These are phyloP conservation scores for Brachionus sp. DNA, from an alignment of 1,140 invertebrate genomes.

Conservation along the genomic window DNA sequence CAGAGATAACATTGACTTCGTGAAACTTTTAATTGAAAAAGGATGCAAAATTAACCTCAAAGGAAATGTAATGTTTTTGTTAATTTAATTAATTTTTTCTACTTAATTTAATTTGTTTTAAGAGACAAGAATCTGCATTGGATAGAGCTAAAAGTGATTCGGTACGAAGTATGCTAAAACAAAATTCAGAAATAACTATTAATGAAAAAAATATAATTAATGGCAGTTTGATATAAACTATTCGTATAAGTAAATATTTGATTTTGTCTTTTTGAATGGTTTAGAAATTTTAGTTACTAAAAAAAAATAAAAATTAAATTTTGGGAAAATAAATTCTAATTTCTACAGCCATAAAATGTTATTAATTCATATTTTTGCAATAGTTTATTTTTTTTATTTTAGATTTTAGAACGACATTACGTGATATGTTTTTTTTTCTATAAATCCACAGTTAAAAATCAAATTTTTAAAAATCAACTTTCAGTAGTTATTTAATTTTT, in stretches of 20 bases:
- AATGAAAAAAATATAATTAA: not conserved
- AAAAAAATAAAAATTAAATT: not conserved
- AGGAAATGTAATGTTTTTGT: conserved; percentile 31
- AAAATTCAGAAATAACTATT: conserved; percentile 2
- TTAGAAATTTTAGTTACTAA: not conserved
- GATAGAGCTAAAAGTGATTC: conserved; percentile 45
- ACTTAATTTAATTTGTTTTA: too few species aligned
- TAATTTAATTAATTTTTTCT: not conserved
- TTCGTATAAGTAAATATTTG: not conserved
- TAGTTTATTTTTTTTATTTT: not conserved
- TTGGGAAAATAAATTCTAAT: not conserved
- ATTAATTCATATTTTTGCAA: not conserved
- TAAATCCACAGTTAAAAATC: not conserved
- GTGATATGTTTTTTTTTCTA: not conserved
- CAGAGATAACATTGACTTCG: conserved; percentile 54
- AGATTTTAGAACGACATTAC: not conserved
- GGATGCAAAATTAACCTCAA: conserved; percentile 42
- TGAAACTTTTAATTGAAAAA: conserved; percentile 53
- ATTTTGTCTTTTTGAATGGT: not conserved
- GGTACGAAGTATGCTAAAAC: conserved; percentile 29
- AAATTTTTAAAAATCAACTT: not conserved
- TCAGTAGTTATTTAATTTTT: not conserved
- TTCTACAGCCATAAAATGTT: not conserved
- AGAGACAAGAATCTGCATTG: conserved; percentile 34
- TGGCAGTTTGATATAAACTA: not conserved